Evolutionary conservation across 2,797 vertebrate species (phyloP).

Genomic region (Siniperca scherzeri): DNA sequence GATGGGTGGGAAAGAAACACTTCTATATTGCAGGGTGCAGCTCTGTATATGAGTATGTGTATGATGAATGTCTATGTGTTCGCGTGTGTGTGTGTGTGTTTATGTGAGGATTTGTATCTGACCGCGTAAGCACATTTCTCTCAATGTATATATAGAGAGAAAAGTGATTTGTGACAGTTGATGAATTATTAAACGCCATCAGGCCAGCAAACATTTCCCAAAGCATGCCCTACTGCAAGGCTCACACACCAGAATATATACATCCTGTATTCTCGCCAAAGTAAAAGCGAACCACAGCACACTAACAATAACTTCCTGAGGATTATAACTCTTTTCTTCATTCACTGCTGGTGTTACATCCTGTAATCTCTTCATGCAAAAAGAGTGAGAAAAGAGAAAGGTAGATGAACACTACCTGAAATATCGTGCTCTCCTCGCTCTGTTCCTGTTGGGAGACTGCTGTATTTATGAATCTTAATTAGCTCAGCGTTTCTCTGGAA

Average conservation of each 20-base stretch:
- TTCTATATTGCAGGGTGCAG: conserved; percentile 20
- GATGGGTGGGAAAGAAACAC: conserved; percentile 46
- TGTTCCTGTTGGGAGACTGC: conserved; percentile 47
- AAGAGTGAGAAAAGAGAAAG: conserved; percentile 5
- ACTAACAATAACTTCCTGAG: background rate
- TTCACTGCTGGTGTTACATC: conserved; percentile 13
- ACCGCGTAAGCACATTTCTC: conserved; percentile 40
- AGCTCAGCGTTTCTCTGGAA: conserved; percentile 65
- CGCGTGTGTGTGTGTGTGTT: conserved; percentile 17
- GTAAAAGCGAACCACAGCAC: conserved; percentile 5
- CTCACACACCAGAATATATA: conserved; percentile 32
- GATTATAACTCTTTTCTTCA: conserved; percentile 23
- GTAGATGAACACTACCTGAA: conserved; percentile 21
- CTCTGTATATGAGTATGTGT: conserved; percentile 5
- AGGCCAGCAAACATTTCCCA: conserved; percentile 50
- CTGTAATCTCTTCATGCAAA: conserved; percentile 15
- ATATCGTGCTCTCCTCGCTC: conserved; percentile 15
- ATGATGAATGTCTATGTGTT: background rate
- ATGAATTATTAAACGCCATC: conserved; percentile 75
- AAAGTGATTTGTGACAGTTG: conserved; percentile 69
- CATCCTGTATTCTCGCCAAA: conserved; percentile 19
- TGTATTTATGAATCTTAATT: conserved; percentile 76
- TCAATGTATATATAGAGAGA: conserved; percentile 41
- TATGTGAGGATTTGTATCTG: conserved; percentile 10
- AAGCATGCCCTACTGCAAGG: conserved; percentile 24